phyloP scores from a whole-genome alignment of 2,888 invertebrate species.

The Cantharis nigra region DNA sequence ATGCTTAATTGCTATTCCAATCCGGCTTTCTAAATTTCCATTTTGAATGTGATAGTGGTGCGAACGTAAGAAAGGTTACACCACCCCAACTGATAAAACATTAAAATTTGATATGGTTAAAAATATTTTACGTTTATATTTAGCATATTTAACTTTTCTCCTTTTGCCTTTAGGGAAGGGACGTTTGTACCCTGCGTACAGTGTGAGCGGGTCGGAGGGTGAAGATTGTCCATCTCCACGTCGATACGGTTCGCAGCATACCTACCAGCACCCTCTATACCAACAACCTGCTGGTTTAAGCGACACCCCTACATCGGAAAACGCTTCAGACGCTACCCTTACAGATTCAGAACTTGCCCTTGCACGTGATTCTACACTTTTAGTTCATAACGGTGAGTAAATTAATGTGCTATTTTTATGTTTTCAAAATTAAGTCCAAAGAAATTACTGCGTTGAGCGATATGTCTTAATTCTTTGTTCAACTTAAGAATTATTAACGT shows the following conservation, averaged over 20 bases:
- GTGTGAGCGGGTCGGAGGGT: conserved; percentile 77
- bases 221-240: conserved; percentile 62
- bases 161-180: conserved; percentile 66
- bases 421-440: background rate
- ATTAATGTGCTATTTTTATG: background rate
- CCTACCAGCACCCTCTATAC: conserved; percentile 60
- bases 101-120: background rate
- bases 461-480: background rate
- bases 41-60: background rate
- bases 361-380: conserved; percentile 79
- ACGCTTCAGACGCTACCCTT: conserved; percentile 83
- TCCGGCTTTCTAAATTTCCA: background rate
- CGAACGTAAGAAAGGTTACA: background rate
- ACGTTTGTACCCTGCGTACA: conserved; percentile 82
- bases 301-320: conserved; percentile 82
- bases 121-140: background rate
- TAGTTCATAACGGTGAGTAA: conserved; percentile 78
- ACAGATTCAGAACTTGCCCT: conserved; percentile 83
- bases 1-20: background rate
- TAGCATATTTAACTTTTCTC: background rate
- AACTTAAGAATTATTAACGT: background rate
- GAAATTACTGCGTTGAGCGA: background rate
- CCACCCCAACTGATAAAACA: background rate
- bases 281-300: conserved; percentile 64
- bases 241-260: conserved; percentile 61